These are phyloP conservation scores for Prosopocoilus inquinatus DNA, from an alignment of 2,888 invertebrate genomes.

Conservation along the genomic window DNA sequence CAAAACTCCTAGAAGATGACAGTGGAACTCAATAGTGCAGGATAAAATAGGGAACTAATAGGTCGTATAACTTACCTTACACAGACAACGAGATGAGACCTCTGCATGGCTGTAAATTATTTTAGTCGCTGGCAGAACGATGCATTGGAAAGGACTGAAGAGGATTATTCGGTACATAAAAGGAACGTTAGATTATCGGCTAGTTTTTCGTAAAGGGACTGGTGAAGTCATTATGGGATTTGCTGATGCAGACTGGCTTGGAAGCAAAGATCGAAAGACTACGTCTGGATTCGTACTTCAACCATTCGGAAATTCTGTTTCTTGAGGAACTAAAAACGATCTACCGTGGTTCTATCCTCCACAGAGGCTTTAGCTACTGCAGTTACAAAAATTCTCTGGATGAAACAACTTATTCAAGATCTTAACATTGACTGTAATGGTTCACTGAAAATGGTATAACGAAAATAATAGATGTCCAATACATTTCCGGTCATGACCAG, in stretches of 20 bases:
- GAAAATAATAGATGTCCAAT: too few relatives aligned
- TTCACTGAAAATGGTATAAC: slow-evolving; percentile 13
- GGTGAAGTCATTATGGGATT: neutral
- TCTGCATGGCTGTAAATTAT: neutral
- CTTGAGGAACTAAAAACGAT: slow-evolving; percentile 35
- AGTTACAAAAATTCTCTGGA: neutral
- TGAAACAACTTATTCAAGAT: neutral
- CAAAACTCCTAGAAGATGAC: too few relatives aligned
- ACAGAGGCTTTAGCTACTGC: slow-evolving; percentile 28
- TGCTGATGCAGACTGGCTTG: neutral
- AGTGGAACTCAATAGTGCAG: neutral
- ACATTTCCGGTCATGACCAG: too few relatives aligned
- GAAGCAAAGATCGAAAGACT: neutral
- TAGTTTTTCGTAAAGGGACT: neutral
- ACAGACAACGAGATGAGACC: neutral
- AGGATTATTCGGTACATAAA: neutral
- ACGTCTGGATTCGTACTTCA: neutral
- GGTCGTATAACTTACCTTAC: neutral
- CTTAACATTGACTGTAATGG: neutral
- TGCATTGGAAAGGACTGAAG: neutral
- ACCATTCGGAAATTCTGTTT: slow-evolving; percentile 24
- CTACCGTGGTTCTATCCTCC: slow-evolving; percentile 31
- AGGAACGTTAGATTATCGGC: neutral
- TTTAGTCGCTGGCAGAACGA: neutral
- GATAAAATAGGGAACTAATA: neutral